phyloP scores from a whole-genome alignment of 2,797 vertebrate genomes.

The Lagorchestes hirsutus region DNA sequence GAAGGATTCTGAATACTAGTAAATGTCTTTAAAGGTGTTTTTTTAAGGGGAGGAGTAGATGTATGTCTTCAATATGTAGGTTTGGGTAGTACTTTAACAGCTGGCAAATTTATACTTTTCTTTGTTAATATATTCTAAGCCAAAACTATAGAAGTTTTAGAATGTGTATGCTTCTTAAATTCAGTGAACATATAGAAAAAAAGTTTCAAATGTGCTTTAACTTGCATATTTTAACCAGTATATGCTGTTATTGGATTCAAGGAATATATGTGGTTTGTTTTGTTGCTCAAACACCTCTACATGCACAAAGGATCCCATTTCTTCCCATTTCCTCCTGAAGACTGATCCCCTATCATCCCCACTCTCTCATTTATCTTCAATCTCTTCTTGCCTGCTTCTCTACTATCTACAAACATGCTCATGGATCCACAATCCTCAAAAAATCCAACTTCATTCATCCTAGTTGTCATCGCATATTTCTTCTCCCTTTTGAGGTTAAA shows the following conservation, averaged over 20 bases:
- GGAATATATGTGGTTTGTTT: not conserved
- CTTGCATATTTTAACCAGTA: not conserved
- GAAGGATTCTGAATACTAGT: not conserved
- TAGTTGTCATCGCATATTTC: not conserved
- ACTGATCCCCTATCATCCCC: not conserved
- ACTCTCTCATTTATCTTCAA: not conserved
- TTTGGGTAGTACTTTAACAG: not conserved
- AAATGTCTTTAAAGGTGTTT: not conserved
- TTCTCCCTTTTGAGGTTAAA: not conserved
- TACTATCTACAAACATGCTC: not conserved
- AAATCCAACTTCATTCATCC: not conserved
- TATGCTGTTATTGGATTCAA: not conserved
- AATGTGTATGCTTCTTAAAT: slow-evolving; percentile 29
- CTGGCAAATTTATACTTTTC: not conserved
- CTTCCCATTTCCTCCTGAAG: not conserved
- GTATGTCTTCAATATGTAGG: not conserved
- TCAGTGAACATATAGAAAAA: slow-evolving; percentile 43
- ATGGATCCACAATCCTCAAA: not conserved
- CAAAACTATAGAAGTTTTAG: slow-evolving; percentile 40
- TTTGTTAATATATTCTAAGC: not conserved
- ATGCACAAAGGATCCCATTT: not conserved
- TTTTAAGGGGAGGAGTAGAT: not conserved
- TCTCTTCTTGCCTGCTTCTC: not conserved
- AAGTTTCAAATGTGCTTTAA: not conserved
- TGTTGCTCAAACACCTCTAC: not conserved